phyloP scores from a whole-genome alignment of 2,888 invertebrate genomes.

The Drosophila cognata region DNA sequence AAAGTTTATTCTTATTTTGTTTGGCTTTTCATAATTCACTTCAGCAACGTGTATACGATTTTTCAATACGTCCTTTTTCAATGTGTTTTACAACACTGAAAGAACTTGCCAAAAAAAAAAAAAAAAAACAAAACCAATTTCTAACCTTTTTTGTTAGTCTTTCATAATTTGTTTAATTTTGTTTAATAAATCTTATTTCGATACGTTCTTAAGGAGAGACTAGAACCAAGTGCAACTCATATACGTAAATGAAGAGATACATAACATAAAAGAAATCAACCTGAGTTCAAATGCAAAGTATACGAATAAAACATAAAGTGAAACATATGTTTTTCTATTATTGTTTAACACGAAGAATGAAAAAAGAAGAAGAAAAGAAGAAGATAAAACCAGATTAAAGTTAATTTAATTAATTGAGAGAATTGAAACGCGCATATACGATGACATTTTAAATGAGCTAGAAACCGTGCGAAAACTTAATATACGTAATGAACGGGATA shows the following conservation, averaged over 20 bases:
- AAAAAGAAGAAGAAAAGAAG: constrained; percentile 34
- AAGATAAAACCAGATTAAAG: constrained; percentile 61
- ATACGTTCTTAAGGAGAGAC: constrained; percentile 41
- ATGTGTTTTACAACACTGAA: constrained; percentile 68
- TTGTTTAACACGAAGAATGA: constrained; percentile 64
- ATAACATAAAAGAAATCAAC: constrained; percentile 77
- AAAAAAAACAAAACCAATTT: constrained; percentile 25
- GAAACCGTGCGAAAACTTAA: constrained; percentile 62
- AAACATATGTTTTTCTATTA: constrained; percentile 69
- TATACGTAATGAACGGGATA: constrained; percentile 70
- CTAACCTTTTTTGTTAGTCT: constrained; percentile 52
- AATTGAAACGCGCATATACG: constrained; percentile 81
- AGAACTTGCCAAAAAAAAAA: constrained; percentile 74
- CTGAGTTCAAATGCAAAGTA: constrained; percentile 86
- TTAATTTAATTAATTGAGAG: constrained; percentile 76
- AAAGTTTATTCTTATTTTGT: constrained; percentile 51
- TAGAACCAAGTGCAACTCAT: constrained; percentile 70
- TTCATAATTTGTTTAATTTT: constrained; percentile 35
- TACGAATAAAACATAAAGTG: constrained; percentile 82
- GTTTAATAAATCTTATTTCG: constrained; percentile 42
- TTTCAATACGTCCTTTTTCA: constrained; percentile 78
- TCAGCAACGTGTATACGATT: constrained; percentile 77
- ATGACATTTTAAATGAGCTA: constrained; percentile 81
- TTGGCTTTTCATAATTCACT: constrained; percentile 59
- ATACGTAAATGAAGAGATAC: constrained; percentile 73